Evolutionary conservation across 2,113 vertebrate species (phyloP), one percentile per base, ranked within the genome.

Genomic region (Amphilophus citrinellus): DNA sequence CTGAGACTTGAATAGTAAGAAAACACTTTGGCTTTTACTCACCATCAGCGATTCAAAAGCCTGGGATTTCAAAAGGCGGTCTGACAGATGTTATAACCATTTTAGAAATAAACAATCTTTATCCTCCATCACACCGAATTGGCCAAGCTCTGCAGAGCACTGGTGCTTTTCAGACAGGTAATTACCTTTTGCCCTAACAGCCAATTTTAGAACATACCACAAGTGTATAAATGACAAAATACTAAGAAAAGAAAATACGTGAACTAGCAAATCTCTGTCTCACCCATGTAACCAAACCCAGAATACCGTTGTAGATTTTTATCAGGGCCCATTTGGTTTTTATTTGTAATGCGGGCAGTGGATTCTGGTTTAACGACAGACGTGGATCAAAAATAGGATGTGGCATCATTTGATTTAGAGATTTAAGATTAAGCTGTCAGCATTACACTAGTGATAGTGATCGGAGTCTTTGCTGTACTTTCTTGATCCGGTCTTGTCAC

Each of bases 91-190:
- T 87, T 91, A 91, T 84, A 87, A 89, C 91, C 91, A 62, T 87
- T 91, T 90, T 65, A 88, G 77, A 93, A 95, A 94, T 95, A 96
- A 96, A 95, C 91, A 91, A 42, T 78, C 79, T 77, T 78, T 59
- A 63, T 84, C 65, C 68, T 86, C 84, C 84, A 42, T 62, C 77
- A 35, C 22, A 44, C 58, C 57, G 76, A 83, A 77, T 20, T 83
- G 76, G 20, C 80, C 53, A 42, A 77, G 35, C 47, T 44, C 68
- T 35, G 37, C 82, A 56, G 58, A 82, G 75, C 57, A 35, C 61
- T 53, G 78, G 76, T 86, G 83, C 65, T 78, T 84, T 86, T 76
- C 87, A 91, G 88, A 88, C 92, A 92, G 86, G 87, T 94, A 92
- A 94, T 94, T 91, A 82, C 89, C 85, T 93, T 94, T 92, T 89